These are phyloP conservation scores for Anableps anableps DNA, from an alignment of 2,797 vertebrate genomes.

Conservation along the genomic window DNA sequence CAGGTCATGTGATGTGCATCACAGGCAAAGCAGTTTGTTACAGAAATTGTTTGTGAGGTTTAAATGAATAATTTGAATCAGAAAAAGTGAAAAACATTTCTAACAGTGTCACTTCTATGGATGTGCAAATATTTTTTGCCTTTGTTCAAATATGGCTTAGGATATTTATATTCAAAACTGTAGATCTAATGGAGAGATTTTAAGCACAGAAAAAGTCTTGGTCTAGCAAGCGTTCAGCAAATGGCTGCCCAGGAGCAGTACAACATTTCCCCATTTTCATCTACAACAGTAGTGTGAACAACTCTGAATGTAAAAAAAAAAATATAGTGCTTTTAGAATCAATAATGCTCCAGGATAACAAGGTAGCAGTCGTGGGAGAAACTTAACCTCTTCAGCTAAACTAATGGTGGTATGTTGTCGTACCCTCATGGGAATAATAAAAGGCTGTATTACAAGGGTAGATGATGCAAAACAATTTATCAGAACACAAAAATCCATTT, in stretches of 20 bases:
- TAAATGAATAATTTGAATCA: neutral
- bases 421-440: constrained; percentile 14
- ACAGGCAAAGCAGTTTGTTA: neutral
- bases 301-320: constrained; percentile 19
- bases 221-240: neutral
- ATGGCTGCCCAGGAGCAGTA: constrained; percentile 17
- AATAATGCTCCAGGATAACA: constrained; percentile 47
- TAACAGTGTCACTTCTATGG: neutral
- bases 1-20: neutral
- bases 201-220: constrained; percentile 1
- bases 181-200: neutral
- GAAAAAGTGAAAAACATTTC: neutral
- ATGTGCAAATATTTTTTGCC: neutral
- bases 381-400: constrained; percentile 35
- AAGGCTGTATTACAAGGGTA: constrained; percentile 5
- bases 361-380: constrained; percentile 29
- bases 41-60: neutral
- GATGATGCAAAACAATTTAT: constrained; percentile 14
- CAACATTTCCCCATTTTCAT: constrained; percentile 16
- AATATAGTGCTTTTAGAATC: constrained; percentile 31
- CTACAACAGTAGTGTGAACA: constrained; percentile 8
- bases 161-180: neutral
- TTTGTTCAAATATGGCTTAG: neutral
- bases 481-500: constrained; percentile 13
- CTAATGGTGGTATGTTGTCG: constrained; percentile 26